Evolutionary conservation across 2,797 vertebrate genomes (phyloP).

Genomic region (Acipenser transmontanus): DNA sequence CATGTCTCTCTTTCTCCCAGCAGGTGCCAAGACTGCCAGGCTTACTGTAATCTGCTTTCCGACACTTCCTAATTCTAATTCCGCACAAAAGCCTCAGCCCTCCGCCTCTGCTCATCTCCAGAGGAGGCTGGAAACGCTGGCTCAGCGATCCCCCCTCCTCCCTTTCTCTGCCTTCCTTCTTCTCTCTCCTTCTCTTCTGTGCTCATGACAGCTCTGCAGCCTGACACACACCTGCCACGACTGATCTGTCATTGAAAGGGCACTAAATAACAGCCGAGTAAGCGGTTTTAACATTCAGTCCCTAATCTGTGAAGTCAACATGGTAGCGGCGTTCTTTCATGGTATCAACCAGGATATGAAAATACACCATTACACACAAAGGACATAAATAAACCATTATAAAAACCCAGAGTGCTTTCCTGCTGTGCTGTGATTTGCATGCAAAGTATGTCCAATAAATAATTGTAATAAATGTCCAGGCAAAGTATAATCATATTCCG

Average conservation of each 20-base stretch:
- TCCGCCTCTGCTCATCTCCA: not conserved
- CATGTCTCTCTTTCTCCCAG: not conserved
- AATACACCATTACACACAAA: too few species aligned
- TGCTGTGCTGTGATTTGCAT: too few species aligned
- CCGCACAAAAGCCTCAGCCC: not conserved
- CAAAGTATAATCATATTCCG: too few species aligned
- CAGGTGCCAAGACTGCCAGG: not conserved
- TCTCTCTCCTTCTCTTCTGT: slow-evolving; percentile 32
- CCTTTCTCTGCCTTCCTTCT: not conserved
- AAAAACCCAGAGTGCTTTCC: too few species aligned
- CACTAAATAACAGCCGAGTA: too few species aligned
- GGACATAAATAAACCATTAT: too few species aligned
- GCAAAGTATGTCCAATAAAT: too few species aligned
- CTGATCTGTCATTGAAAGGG: not conserved
- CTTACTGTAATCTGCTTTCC: slow-evolving; percentile 2
- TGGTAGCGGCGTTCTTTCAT: too few species aligned
- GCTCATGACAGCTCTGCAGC: slow-evolving; percentile 28
- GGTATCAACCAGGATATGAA: too few species aligned
- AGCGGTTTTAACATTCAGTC: too few species aligned
- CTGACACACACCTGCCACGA: not conserved
- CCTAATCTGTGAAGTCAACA: too few species aligned
- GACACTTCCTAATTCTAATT: slow-evolving; percentile 12
- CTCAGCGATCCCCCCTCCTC: slow-evolving; percentile 6
- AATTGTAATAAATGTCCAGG: too few species aligned
- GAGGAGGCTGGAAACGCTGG: not conserved